Conservation (phyloP, 92 coral and sea anemone species). For the Montipora capitata region DNA sequence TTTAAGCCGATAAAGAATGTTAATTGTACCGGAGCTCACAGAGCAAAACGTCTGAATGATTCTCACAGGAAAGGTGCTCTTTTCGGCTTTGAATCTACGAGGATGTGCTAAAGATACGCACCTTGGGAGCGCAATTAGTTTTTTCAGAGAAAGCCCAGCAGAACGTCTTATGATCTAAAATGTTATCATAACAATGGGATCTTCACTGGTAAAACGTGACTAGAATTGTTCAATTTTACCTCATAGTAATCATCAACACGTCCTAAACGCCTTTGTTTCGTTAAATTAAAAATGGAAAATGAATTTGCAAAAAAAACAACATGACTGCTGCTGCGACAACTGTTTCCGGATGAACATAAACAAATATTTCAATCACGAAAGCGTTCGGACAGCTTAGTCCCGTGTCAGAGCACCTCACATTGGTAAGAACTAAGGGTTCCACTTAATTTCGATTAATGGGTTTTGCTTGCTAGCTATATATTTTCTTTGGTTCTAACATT, state of each 20-base stretch:
- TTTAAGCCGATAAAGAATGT: too few relatives aligned
- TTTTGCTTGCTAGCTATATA: neutral
- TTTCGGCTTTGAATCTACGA: too few relatives aligned
- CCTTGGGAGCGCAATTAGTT: neutral
- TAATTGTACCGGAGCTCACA: too few relatives aligned
- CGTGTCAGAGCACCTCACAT: neutral
- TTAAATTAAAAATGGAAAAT: neutral
- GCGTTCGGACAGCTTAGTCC: neutral
- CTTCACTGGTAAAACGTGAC: neutral
- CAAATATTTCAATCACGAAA: neutral
- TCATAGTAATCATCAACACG: neutral
- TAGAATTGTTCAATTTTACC: neutral
- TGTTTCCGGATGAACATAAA: conserved; percentile 24
- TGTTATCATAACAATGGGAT: neutral
- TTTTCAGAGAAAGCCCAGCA: neutral
- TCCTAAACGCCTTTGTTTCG: neutral
- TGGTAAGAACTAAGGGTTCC: neutral
- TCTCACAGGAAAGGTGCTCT: too few relatives aligned
- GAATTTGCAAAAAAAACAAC: neutral
- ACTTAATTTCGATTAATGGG: neutral
- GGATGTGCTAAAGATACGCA: too few relatives aligned
- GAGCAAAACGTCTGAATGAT: too few relatives aligned
- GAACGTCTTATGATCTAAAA: neutral
- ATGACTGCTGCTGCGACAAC: neutral
- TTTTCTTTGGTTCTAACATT: neutral